These are phyloP conservation scores for Dicrostonyx torquatus DNA, from an alignment of 2,797 vertebrate species.

Conservation along the genomic window DNA sequence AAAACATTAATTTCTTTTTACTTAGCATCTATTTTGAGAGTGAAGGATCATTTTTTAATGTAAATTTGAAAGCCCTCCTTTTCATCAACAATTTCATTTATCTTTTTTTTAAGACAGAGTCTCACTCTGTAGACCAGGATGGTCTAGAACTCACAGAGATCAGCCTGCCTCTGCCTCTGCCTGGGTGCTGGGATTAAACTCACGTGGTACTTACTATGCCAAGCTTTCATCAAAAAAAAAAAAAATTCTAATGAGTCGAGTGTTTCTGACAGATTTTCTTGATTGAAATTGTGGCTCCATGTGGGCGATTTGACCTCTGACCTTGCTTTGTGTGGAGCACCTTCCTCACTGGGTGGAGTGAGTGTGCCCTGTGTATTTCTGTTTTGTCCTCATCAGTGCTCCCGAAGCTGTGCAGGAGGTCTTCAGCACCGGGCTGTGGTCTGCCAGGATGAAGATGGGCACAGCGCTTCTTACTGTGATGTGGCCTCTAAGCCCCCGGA, in stretches of 20 bases:
- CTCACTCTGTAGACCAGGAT: not conserved
- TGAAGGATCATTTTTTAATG: not conserved
- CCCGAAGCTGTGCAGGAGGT: conserved; percentile 94
- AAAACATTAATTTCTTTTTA: not conserved
- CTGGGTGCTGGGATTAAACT: not conserved
- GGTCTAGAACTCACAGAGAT: not conserved
- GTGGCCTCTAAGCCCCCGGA: conserved; percentile 92
- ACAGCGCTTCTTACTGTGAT: conserved; percentile 90
- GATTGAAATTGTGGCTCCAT: not conserved
- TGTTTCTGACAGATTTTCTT: not conserved
- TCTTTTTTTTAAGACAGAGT: not conserved
- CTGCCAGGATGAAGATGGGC: conserved; percentile 95
- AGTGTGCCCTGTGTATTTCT: not conserved
- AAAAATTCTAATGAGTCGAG: not conserved
- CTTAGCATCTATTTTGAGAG: not conserved
- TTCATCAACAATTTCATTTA: not conserved
- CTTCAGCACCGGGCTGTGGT: conserved; percentile 95
- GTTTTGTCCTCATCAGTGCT: conserved; percentile 89
- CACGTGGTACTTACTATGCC: not conserved
- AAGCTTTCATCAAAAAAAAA: not conserved
- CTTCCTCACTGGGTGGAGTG: not conserved
- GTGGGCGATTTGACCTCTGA: not conserved
- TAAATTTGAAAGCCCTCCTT: not conserved
- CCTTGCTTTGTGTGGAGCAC: not conserved
- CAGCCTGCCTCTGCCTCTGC: not conserved